Evolutionary conservation across 2,888 invertebrate species (phyloP), one percentile per base, ranked within the genome.

Genomic region (Junonia oenone): DNA sequence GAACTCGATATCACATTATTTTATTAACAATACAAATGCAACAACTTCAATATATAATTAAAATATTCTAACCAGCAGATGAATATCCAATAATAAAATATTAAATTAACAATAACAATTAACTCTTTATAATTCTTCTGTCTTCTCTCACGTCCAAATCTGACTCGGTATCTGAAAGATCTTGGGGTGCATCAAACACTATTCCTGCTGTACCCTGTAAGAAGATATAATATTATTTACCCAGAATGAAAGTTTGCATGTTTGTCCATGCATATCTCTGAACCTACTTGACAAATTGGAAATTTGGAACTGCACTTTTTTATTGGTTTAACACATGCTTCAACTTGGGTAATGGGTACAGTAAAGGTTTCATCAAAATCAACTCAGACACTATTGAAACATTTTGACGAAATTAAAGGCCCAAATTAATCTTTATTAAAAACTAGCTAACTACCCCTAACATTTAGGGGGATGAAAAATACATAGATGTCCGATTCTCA

Each of bases 81-180:
- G 11, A 13, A 17, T 35, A 37, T 58, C 31, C 45, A 45, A 26
- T 29, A 54, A 51, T 29, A 29, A 8, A 29, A 29, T 29, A 33
- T 4, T 33, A 33, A 26, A 51, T 14, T 9, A 40, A 38, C 8
- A 45, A 45, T 51, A 38, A 37, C 9, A 26, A 62, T 50, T 68
- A 65, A 56, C 64, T 66, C 17, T 50, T 55, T 14, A 73, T 49
- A 13, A 76, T 69, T 46, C 66, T 67, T 6, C 63, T 70, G 6
- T 56, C 67, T 48, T 82, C 81, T 48, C 61, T 75, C 15, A 76
- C 76, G 63, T 84, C 84, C 29, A 78, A 51, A 56, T 85, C 82
- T 0, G 88, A 85, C 54, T 87, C 87, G 0, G 86, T 85, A 47
- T 86, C 87, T 0, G 85, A 86, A 33, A 73, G 56, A 55, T 81